Conservation (phyloP, 1,140 invertebrate genomes). For the Drosophila ficusphila region DNA sequence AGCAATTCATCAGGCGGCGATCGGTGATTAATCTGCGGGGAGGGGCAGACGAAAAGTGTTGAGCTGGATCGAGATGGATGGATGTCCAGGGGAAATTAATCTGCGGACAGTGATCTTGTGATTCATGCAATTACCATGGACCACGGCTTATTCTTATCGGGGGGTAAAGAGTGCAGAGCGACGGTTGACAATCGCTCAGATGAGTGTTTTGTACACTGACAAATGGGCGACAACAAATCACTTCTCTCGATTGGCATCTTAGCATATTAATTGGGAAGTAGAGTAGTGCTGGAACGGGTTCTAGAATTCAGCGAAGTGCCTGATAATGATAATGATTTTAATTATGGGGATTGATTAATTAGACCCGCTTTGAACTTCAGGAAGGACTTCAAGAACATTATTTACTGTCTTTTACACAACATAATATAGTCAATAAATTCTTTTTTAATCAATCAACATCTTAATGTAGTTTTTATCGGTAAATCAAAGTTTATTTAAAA, state of each 20-base stretch:
- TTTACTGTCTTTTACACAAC: too few species aligned
- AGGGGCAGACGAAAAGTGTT: conserved; percentile 47
- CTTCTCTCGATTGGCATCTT: conserved; percentile 54
- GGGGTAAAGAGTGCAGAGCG: conserved; percentile 9
- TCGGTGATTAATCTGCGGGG: conserved; percentile 49
- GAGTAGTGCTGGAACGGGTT: neutral
- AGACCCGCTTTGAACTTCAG: too few species aligned
- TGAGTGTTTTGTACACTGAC: conserved; percentile 71
- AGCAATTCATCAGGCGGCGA: conserved; percentile 58
- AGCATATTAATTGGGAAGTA: conserved; percentile 33
- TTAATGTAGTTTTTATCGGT: too few species aligned
- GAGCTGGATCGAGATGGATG: conserved; percentile 36
- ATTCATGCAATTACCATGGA: conserved; percentile 63
- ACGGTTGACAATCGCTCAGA: conserved; percentile 24
- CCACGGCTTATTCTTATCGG: conserved; percentile 46
- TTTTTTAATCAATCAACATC: too few species aligned
- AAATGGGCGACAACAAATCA: conserved; percentile 77
- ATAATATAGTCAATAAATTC: too few species aligned
- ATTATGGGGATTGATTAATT: too few species aligned
- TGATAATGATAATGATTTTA: too few species aligned
- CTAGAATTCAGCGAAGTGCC: neutral
- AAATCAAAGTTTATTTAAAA: too few species aligned
- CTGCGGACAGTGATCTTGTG: conserved; percentile 27
- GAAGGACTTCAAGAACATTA: too few species aligned
- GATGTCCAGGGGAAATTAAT: conserved; percentile 25